Evolutionary conservation across 2,888 invertebrate species (phyloP).

Genomic region (Phrixothrix hirtus): DNA sequence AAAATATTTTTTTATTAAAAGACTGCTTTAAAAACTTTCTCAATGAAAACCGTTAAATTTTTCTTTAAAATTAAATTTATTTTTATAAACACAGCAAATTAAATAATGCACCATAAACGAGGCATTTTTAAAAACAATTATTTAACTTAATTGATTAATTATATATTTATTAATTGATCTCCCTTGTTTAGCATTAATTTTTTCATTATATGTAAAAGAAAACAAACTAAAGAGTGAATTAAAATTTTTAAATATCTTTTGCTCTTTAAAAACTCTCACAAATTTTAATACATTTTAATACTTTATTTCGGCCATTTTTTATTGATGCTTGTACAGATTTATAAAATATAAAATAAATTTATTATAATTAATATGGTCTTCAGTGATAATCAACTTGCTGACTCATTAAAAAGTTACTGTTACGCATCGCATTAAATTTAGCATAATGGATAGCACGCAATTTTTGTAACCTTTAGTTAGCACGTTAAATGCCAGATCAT

Average conservation of each 20-base stretch:
- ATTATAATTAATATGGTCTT: conserved; percentile 8
- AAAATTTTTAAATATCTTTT: no score
- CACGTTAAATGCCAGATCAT: conserved; percentile 22
- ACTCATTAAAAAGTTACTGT: conserved; percentile 31
- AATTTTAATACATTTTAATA: no score
- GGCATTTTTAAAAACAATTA: no score
- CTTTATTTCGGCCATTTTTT: no score
- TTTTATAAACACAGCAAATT: neutral
- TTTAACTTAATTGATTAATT: neutral
- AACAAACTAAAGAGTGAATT: neutral
- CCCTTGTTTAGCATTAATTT: neutral
- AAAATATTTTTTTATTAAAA: neutral
- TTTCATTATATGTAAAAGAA: no score
- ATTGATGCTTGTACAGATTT: conserved; percentile 10
- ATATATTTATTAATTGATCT: neutral
- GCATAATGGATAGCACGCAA: conserved; percentile 28
- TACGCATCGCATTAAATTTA: conserved; percentile 31
- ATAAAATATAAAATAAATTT: no score
- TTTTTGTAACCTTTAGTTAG: conserved; percentile 21
- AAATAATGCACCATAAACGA: conserved; percentile 2
- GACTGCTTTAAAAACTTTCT: no score
- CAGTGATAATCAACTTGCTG: conserved; percentile 24
- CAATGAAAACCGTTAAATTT: no score
- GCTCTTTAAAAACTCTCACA: no score
- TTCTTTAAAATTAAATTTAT: no score